Evolutionary conservation across 2,888 invertebrate species (phyloP).

Genomic region (Yponomeuta plumbellus): DNA sequence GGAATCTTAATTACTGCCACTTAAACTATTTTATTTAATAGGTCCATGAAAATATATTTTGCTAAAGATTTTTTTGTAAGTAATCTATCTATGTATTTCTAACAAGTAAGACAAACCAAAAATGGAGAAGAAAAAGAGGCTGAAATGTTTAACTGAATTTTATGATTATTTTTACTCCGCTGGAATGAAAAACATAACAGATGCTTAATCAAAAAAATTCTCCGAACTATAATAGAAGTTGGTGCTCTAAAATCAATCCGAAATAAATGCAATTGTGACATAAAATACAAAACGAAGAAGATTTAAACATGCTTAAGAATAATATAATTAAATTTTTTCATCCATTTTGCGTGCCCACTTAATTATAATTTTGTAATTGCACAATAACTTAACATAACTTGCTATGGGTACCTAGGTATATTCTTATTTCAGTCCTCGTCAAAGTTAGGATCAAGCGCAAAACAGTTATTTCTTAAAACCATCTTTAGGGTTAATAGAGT

Average conservation of each 20-base stretch:
- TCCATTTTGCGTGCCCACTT: constrained; percentile 30
- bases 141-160: background rate
- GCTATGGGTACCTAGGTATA: no score
- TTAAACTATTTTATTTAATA: background rate
- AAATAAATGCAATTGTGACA: constrained; percentile 36
- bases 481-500: background rate
- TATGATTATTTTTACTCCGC: background rate
- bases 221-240: background rate
- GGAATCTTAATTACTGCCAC: background rate
- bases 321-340: background rate
- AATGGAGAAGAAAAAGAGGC: background rate
- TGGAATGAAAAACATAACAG: background rate
- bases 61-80: background rate
- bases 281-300: constrained; percentile 21
- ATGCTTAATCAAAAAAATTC: background rate
- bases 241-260: background rate
- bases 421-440: constrained; percentile 20
- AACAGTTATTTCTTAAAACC: background rate
- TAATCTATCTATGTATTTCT: background rate
- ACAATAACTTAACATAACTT: constrained; percentile 19
- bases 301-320: constrained; percentile 2
- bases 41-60: background rate
- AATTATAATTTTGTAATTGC: constrained; percentile 28
- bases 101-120: background rate
- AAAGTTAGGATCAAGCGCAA: background rate